Evolutionary conservation across 2,797 vertebrate genomes (phyloP).

Genomic region (Linurgus olivaceus): DNA sequence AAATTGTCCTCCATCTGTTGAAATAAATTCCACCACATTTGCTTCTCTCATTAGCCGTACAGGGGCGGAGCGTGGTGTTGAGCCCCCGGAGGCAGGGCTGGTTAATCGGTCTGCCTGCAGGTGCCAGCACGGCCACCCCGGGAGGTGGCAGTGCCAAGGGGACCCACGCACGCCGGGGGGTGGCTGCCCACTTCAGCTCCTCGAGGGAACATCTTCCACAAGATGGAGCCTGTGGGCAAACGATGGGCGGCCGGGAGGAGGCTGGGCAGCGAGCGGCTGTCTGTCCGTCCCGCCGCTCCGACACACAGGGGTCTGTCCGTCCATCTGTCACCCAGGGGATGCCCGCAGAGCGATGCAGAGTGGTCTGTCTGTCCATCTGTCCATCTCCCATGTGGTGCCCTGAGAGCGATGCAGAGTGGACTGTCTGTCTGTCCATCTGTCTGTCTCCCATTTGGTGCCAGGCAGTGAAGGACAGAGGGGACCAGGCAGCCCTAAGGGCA

Average conservation of each 20-base stretch:
- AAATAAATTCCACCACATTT: background rate
- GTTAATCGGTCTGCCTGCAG: rapidly evolving
- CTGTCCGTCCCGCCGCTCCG: background rate
- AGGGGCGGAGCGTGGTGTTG: rapidly evolving
- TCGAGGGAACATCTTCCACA: background rate
- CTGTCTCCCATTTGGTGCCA: background rate
- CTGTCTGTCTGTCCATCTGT: background rate
- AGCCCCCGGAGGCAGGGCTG: rapidly evolving
- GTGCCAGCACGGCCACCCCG: background rate
- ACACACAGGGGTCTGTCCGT: too few species aligned
- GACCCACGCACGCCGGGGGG: background rate
- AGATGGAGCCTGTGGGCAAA: constrained; percentile 51
- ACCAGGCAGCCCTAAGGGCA: background rate
- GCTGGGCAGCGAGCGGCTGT: rapidly evolving
- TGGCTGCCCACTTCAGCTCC: background rate
- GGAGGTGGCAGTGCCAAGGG: rapidly evolving
- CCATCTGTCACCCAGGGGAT: background rate
- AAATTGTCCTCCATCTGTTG: background rate
- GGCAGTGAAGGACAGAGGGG: background rate
- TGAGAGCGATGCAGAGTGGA: rapidly evolving
- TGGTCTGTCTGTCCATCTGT: background rate
- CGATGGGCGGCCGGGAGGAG: rapidly evolving
- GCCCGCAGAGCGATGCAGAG: rapidly evolving
- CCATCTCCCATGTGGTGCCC: background rate
- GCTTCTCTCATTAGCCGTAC: background rate